Conservation (phyloP, 2,797 vertebrate genomes). For the Emys orbicularis region DNA sequence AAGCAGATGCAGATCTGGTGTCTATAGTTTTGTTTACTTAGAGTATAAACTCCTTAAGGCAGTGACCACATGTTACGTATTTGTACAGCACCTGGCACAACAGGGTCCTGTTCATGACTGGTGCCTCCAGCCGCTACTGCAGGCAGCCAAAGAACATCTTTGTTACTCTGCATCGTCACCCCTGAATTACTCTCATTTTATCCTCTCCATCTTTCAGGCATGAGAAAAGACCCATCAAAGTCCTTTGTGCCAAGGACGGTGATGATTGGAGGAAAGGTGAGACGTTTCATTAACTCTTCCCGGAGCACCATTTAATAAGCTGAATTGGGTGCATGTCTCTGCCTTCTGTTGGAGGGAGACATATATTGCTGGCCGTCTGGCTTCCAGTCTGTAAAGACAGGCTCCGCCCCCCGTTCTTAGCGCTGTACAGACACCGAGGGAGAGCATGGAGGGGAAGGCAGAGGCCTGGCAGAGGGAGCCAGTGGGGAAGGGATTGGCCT, state of each 20-base stretch:
- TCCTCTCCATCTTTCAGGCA: constrained; percentile 79
- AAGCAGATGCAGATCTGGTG: background rate
- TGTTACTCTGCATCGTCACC: background rate
- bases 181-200: background rate
- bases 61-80: background rate
- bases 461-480: background rate
- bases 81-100: background rate
- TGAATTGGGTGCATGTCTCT: background rate
- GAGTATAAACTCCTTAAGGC: background rate
- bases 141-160: fast-evolving
- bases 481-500: background rate
- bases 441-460: background rate
- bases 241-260: constrained; percentile 88
- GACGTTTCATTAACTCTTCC: background rate
- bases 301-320: background rate
- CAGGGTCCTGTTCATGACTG: background rate
- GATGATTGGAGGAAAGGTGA: constrained; percentile 92
- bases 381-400: no score
- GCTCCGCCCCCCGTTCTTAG: background rate
- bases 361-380: no score
- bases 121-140: no score
- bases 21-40: background rate
- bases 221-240: constrained; percentile 87
- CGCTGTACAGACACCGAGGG: background rate
- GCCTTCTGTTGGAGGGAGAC: background rate